These are phyloP conservation scores for Dendrolimus punctatus DNA, from an alignment of 1,140 invertebrate genomes.

Conservation along the genomic window DNA sequence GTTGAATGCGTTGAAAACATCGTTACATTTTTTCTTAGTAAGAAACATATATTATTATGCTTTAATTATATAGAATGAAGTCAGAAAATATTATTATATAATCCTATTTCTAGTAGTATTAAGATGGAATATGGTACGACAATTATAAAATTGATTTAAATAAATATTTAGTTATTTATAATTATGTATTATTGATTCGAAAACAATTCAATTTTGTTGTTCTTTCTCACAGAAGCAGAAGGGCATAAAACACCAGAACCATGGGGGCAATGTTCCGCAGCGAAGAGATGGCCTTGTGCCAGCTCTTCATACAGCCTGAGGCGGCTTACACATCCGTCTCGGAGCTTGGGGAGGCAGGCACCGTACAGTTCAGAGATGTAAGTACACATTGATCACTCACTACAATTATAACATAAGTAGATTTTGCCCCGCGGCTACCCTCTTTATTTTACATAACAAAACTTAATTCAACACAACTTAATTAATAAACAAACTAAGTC, in stretches of 20 bases:
- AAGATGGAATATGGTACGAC: no score
- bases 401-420: neutral
- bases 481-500: no score
- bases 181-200: no score
- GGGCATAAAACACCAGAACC: constrained; percentile 31
- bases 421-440: no score
- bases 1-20: no score
- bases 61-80: no score
- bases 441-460: no score
- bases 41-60: no score
- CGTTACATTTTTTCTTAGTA: no score
- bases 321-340: constrained; percentile 93
- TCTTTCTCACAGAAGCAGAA: constrained; percentile 29
- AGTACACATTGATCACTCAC: constrained; percentile 49
- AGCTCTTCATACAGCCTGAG: constrained; percentile 92
- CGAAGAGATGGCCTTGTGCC: constrained; percentile 93
- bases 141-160: neutral
- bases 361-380: constrained; percentile 95
- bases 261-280: constrained; percentile 89
- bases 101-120: no score
- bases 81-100: no score
- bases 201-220: neutral
- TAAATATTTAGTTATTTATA: constrained; percentile 3
- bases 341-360: constrained; percentile 91
- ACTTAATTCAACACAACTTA: no score